Conservation (phyloP, 2,888 invertebrate species). For the Athripsodes cinereus region DNA sequence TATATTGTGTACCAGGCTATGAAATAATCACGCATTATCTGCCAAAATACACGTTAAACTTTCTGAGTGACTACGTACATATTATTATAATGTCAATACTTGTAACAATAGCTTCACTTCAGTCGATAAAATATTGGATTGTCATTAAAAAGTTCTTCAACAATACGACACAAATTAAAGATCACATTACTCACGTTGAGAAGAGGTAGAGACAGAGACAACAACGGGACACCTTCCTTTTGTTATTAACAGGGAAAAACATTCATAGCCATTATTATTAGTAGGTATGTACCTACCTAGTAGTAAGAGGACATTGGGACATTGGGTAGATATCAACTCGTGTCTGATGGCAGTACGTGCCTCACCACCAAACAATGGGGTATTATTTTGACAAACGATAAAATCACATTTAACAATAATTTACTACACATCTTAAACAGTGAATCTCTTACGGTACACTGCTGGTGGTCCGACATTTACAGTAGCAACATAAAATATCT, state of each 20-base stretch:
- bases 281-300: too few species aligned
- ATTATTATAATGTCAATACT: too few species aligned
- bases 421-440: conserved; percentile 9
- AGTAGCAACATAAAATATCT: conserved; percentile 7
- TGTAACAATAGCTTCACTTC: too few species aligned
- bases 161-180: neutral
- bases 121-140: too few species aligned
- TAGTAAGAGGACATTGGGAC: neutral
- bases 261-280: neutral
- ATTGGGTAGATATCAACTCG: neutral
- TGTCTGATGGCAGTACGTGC: neutral
- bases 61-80: too few species aligned
- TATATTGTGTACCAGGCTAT: too few species aligned
- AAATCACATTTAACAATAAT: conserved; percentile 17
- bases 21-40: too few species aligned
- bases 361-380: conserved; percentile 16
- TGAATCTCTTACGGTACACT: conserved; percentile 7
- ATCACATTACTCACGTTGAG: neutral
- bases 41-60: too few species aligned
- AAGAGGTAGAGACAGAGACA: neutral
- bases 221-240: neutral
- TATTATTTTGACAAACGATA: conserved; percentile 20
- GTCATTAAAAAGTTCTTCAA: neutral
- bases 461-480: conserved; percentile 15
- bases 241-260: neutral